phyloP scores from a whole-genome alignment of 2,113 vertebrate genomes.

The Megaleporinus macrocephalus region DNA sequence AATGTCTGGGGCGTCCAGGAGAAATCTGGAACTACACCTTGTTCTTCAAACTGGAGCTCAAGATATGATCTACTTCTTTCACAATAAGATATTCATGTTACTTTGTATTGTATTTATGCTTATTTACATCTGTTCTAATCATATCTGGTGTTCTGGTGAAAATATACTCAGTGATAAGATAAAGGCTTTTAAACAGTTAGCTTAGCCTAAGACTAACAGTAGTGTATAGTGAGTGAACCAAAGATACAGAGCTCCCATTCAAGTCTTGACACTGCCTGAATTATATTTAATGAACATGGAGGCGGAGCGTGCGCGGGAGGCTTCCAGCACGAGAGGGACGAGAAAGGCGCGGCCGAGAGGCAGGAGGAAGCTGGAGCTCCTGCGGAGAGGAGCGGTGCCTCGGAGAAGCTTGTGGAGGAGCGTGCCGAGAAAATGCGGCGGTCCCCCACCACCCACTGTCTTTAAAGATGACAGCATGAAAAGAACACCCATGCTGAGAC shows the following conservation, averaged over 20 bases:
- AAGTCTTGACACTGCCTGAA: background rate
- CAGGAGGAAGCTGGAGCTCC: background rate
- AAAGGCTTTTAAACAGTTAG: no score
- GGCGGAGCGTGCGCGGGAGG: background rate
- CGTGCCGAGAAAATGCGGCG: background rate
- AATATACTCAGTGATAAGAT: no score
- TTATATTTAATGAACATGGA: background rate
- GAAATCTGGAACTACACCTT: no score
- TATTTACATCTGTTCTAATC: no score
- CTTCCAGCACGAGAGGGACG: background rate
- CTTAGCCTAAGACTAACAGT: no score
- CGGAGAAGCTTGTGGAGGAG: background rate
- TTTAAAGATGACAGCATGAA: conserved; percentile 40
- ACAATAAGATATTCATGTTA: no score
- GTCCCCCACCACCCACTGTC: conserved; percentile 13
- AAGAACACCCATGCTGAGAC: conserved; percentile 39
- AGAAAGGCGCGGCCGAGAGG: background rate
- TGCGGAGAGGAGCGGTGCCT: background rate
- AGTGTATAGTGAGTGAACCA: background rate
- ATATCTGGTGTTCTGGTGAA: no score
- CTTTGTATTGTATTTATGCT: no score
- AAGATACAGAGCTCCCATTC: background rate
- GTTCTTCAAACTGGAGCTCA: no score
- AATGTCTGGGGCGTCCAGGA: no score
- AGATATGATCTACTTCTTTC: no score